Conservation (phyloP, 2,113 vertebrate genomes). For the Lepidothrix coronata region DNA sequence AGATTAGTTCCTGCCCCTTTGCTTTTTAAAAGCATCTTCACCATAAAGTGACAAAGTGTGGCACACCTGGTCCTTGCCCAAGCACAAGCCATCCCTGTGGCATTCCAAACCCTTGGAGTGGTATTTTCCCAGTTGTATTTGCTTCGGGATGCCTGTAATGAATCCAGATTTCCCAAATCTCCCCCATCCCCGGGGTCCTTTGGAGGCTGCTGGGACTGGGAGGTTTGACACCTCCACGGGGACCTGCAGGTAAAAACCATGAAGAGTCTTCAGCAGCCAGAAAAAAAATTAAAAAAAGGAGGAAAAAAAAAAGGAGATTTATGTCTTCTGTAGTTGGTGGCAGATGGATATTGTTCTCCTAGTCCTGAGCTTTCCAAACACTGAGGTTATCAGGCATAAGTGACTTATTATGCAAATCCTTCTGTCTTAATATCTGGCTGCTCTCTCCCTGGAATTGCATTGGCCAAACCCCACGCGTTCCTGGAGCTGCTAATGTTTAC, state of each 20-base stretch:
- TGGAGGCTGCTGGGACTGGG: neutral
- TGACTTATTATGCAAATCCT: conserved; percentile 72
- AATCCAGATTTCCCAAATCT: neutral
- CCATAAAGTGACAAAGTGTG: neutral
- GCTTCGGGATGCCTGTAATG: neutral
- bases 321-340: neutral
- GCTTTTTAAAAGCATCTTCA: neutral
- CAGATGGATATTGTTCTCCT: conserved; percentile 28
- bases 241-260: neutral
- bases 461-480: conserved; percentile 51
- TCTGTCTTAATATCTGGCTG: conserved; percentile 52
- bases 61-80: neutral
- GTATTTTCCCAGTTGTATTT: neutral
- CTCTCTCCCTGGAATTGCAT: conserved; percentile 57
- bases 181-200: neutral
- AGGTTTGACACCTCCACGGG: neutral
- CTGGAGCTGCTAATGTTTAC: conserved; percentile 65
- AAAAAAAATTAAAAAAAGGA: neutral
- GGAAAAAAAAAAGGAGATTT: neutral
- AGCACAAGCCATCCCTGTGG: accelerated
- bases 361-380: neutral
- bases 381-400: conserved; percentile 59
- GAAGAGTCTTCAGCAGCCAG: neutral
- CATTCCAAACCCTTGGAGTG: neutral
- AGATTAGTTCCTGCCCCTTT: neutral